Evolutionary conservation across 1,140 invertebrate species (phyloP), one percentile per base, ranked within the genome.

Genomic region (Linepithema humile): DNA sequence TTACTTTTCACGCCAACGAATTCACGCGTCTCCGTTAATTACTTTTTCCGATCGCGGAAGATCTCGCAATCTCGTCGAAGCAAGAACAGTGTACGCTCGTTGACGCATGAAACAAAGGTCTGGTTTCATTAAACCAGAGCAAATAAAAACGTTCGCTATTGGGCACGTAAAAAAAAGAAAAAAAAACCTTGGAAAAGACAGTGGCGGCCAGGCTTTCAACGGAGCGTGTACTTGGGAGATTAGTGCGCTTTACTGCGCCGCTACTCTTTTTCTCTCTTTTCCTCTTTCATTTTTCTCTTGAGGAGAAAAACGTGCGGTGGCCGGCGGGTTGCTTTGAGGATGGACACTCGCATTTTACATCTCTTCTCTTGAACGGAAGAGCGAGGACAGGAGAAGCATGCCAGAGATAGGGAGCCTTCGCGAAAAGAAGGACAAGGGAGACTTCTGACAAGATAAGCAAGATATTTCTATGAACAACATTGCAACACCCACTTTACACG

Each of bases 221-320:
- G 92, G 89, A 90, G 89, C 90, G 85, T 90, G 89, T 92, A 92
- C 90, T 93, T 89, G 92, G 83, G 90, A 93, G 91, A 94, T 94
- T 92, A 92, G 91, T 82, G 90, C 84, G 87, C 92, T 93, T 92
- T 92, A 90, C 88, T 86, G 85, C 82, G 83, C n/a, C 67, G 60
- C 64, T 88, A 83, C 85, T 89, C 70, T 80, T 83, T 88, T 59
- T 74, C 73, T 89, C 73, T 84, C 53, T 85, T 77, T 77, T 84
- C 59, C 84, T 88, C 72, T 73, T 86, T 77, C 65, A 67, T 53
- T 83, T 88, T 84, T 84, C 86, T 88, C 53, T 82, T 62, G 83
- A 90, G 88, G 64, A 90, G 86, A 90, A 85, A 90, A 83, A 72
- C 77, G 82, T 73, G 70, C 53, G 77, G 67, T 78, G 60, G 64